Evolutionary conservation across 2,888 invertebrate species (phyloP).

Genomic region (Amorpha juglandis): DNA sequence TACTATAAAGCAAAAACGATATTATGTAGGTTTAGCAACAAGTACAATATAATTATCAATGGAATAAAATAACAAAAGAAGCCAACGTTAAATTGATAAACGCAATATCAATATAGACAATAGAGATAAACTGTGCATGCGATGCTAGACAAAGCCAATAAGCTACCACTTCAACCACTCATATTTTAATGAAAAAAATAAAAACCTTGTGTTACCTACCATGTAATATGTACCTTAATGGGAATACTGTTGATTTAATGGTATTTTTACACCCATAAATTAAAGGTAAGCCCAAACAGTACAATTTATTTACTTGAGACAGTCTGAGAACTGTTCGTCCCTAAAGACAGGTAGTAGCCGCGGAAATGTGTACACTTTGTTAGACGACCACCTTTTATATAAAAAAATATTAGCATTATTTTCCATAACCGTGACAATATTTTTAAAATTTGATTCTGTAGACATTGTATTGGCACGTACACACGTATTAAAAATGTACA

Average conservation of each 20-base stretch:
- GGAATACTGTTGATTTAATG: neutral
- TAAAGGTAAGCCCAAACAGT: neutral
- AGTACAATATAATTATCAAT: too few species aligned
- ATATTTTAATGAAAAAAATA: neutral
- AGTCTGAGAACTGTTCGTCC: neutral
- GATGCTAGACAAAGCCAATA: too few species aligned
- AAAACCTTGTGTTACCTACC: neutral
- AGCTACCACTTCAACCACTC: too few species aligned
- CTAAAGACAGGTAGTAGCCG: neutral
- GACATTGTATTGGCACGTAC: slow-evolving; percentile 2
- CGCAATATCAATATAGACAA: neutral
- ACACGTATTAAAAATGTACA: neutral
- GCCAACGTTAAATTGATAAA: too few species aligned
- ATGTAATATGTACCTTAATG: neutral
- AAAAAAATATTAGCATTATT: slow-evolving; percentile 12
- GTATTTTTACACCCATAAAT: neutral
- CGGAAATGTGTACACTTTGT: neutral
- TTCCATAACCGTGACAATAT: neutral
- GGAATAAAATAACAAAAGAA: too few species aligned
- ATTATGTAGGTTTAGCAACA: too few species aligned
- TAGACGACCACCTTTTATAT: neutral
- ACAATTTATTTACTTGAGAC: neutral
- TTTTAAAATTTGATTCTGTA: neutral
- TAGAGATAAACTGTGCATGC: too few species aligned
- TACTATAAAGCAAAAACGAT: too few species aligned